A percentile compares a stretch with the other conserved stretches of the same genome.
Evolutionary conservation across 2,888 invertebrate genomes (phyloP).

Genomic region (Tenodera sinensis): DNA sequence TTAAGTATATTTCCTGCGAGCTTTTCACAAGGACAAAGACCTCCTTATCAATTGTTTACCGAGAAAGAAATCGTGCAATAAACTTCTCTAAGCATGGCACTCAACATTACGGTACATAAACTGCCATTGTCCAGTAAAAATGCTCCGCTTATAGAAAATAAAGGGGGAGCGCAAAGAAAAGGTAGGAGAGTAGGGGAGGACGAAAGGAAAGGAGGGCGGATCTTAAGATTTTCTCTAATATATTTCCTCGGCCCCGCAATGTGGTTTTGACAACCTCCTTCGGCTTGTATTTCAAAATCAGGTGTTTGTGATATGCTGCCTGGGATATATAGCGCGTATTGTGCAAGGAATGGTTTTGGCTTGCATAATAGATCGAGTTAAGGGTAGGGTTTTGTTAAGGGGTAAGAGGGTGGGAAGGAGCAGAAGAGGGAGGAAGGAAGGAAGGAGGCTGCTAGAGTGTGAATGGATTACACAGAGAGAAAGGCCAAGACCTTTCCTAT

Average conservation of each 20-base stretch:
- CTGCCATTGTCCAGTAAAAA: conserved; percentile 11
- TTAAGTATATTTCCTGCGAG: background rate
- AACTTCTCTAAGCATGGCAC: background rate
- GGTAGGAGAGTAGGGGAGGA: background rate
- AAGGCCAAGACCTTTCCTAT: conserved; percentile 15
- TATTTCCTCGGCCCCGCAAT: background rate
- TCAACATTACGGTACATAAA: background rate
- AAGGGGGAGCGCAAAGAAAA: background rate
- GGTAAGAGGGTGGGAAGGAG: background rate
- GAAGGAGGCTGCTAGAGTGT: background rate
- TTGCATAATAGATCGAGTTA: conserved; percentile 13
- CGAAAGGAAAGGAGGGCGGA: background rate
- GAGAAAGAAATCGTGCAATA: conserved; percentile 1
- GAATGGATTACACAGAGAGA: background rate
- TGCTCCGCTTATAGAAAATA: background rate
- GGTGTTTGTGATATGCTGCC: conserved; percentile 8
- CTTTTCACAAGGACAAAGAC: background rate
- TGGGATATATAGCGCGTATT: conserved; percentile 1
- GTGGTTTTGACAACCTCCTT: conserved; percentile 9
- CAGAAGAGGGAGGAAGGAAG: background rate
- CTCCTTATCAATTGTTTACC: conserved; percentile 10
- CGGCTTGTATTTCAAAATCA: conserved; percentile 16
- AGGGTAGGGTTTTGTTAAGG: background rate
- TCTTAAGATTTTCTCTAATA: conserved; percentile 14
- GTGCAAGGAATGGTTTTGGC: conserved; percentile 3